These are phyloP conservation scores for Nomada lathburiana DNA, from an alignment of 2,888 invertebrate genomes.

Conservation along the genomic window DNA sequence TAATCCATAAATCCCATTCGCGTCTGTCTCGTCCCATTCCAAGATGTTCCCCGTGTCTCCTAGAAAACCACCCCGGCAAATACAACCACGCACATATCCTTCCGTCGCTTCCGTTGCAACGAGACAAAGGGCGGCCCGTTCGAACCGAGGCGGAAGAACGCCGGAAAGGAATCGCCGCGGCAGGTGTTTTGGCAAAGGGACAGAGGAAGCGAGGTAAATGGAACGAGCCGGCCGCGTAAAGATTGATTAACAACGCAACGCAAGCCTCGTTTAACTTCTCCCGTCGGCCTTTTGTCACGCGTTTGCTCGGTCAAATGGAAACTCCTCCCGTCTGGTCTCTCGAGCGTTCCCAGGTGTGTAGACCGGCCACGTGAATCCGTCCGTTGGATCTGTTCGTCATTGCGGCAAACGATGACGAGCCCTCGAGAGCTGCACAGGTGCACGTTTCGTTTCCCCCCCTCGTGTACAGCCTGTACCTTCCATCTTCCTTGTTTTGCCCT, in stretches of 20 bases:
- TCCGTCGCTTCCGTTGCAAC: too few relatives aligned
- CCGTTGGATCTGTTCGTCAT: slow-evolving; percentile 48
- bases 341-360: slow-evolving; percentile 32
- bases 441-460: slow-evolving; percentile 25
- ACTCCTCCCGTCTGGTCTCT: slow-evolving; percentile 37
- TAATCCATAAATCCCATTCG: too few relatives aligned
- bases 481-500: not conserved
- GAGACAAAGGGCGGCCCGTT: not conserved
- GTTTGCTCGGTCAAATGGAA: slow-evolving; percentile 43
- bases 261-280: slow-evolving; percentile 35
- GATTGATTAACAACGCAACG: slow-evolving; percentile 39
- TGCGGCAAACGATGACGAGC: slow-evolving; percentile 41
- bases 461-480: not conserved
- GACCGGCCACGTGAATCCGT: slow-evolving; percentile 16
- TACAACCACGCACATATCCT: not conserved
- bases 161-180: not conserved
- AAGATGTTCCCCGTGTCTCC: not conserved
- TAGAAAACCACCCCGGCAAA: not conserved
- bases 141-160: not conserved
- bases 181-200: not conserved
- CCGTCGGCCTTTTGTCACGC: slow-evolving; percentile 42
- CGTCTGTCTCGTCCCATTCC: too few relatives aligned
- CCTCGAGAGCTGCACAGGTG: slow-evolving; percentile 36
- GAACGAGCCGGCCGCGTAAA: slow-evolving; percentile 25
- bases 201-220: not conserved